Base-by-base conservation (phyloP, 2,113 vertebrate species). In the Triplophysa rosa region DNA sequence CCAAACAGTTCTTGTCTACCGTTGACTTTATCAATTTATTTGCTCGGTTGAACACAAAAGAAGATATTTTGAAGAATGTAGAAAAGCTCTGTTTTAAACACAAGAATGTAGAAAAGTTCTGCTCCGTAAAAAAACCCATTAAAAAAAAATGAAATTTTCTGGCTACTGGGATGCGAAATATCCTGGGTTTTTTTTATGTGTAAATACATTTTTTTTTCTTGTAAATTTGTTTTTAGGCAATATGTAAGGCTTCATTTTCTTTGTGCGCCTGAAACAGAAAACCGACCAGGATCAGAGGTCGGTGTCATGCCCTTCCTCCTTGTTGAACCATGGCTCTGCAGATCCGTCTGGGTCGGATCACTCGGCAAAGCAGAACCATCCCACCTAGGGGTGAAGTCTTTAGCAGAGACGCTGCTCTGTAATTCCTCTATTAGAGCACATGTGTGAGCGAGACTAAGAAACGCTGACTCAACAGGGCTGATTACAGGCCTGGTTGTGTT, bases 401-500 rank as follows among this genome's bases (percentile, higher is more conserved):
- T 74, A 52, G 19, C 26, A 17, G 1, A 61, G 40, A 19, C 49
- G 23, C 37, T 26, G 37, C 65, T 61, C 64, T 84, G 65, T 79
- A 79, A 70, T 79, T 75, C 70, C 61, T 52, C 47, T 47, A 21
- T 59, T 72, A 71, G 67, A 69, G 29, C 62, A 14, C 40, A 67
- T 54, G 49, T 78, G 26, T 67, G 61, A n/a, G 58, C 13, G 29
- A 9, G 9, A 59, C 58, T 13, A 33, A 37, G 72, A 67, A 81
- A 70, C 29, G 66, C 77, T 84, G 76, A 84, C 83, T 79, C 59
- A 4, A 61, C 80, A 79, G 11, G 58, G 49, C 61, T 71, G 52
- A 84, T 84, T 72, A 84, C 42, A 79, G 80, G 77, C 72, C 61
- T 64, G 8, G 59, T 63, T 11, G 52, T 69, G 66, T 79, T 79